These are phyloP conservation scores for Pediacus dermestoides DNA, from an alignment of 2,888 invertebrate species.

Conservation along the genomic window DNA sequence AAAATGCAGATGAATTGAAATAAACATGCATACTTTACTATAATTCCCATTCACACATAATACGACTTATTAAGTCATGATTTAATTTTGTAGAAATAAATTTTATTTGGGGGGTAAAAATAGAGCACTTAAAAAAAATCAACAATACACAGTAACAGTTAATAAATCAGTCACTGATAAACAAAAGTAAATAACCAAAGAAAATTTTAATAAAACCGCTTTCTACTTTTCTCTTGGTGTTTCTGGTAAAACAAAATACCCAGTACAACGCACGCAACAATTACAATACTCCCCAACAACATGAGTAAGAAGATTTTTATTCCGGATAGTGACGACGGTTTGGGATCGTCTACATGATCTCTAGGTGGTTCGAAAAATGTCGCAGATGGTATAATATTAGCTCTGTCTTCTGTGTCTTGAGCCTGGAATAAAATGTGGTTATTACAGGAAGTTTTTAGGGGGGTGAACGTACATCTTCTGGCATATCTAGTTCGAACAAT, in stretches of 20 bases:
- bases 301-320: slow-evolving; percentile 87
- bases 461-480: slow-evolving; percentile 56
- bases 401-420: slow-evolving; percentile 67
- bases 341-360: slow-evolving; percentile 84
- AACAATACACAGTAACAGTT: not conserved
- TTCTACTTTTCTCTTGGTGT: slow-evolving; percentile 82
- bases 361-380: slow-evolving; percentile 86
- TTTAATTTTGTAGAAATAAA: too few relatives aligned
- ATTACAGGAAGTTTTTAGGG: not conserved
- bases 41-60: too few relatives aligned
- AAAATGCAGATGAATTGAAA: not conserved
- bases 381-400: slow-evolving; percentile 84
- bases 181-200: slow-evolving; percentile 10
- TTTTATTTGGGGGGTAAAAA: too few relatives aligned
- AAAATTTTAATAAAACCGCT: slow-evolving; percentile 70
- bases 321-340: slow-evolving; percentile 81
- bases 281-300: slow-evolving; percentile 75
- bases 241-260: slow-evolving; percentile 93
- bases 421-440: slow-evolving; percentile 48
- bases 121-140: not conserved
- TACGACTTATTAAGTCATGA: too few relatives aligned
- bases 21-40: too few relatives aligned
- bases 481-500: slow-evolving; percentile 85
- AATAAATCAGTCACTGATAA: slow-evolving; percentile 7
- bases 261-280: slow-evolving; percentile 80